These are phyloP conservation scores for Pseudoatta argentina DNA, from an alignment of 1,140 invertebrate species.

Conservation along the genomic window DNA sequence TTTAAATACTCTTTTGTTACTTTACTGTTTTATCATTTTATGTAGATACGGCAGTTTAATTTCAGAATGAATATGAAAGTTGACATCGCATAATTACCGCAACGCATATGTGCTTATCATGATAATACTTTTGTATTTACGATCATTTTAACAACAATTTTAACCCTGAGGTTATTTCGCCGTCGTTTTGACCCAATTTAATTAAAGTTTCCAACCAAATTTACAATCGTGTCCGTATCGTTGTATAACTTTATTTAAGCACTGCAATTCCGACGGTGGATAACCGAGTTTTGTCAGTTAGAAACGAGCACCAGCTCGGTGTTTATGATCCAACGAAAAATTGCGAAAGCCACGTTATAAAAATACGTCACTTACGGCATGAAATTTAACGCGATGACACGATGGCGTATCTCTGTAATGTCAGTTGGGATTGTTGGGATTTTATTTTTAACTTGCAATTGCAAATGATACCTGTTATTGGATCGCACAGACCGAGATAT, in stretches of 20 bases:
- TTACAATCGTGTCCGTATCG: conserved; percentile 19
- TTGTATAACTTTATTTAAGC: conserved; percentile 32
- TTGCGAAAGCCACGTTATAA: conserved; percentile 1
- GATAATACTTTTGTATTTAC: not conserved
- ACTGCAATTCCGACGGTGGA: not conserved
- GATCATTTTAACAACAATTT: conserved; percentile 22
- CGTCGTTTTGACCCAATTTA: conserved; percentile 6
- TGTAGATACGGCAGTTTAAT: not conserved
- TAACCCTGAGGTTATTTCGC: not conserved
- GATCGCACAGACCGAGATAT: conserved; percentile 33
- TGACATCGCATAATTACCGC: not conserved
- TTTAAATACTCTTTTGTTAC: not conserved
- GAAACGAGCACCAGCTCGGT: not conserved
- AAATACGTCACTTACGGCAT: not conserved
- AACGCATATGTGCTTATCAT: not conserved
- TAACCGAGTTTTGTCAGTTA: conserved; percentile 45
- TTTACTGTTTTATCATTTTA: not conserved
- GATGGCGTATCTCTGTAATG: conserved; percentile 25
- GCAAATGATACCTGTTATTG: conserved; percentile 43
- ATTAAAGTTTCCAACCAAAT: conserved; percentile 38
- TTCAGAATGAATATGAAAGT: not conserved
- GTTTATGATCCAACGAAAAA: conserved; percentile 39
- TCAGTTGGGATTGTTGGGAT: conserved; percentile 30
- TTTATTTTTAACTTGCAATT: conserved; percentile 47
- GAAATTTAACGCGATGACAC: conserved; percentile 35